These are phyloP conservation scores for Tuta absoluta DNA, from an alignment of 2,888 invertebrate genomes.

Conservation along the genomic window DNA sequence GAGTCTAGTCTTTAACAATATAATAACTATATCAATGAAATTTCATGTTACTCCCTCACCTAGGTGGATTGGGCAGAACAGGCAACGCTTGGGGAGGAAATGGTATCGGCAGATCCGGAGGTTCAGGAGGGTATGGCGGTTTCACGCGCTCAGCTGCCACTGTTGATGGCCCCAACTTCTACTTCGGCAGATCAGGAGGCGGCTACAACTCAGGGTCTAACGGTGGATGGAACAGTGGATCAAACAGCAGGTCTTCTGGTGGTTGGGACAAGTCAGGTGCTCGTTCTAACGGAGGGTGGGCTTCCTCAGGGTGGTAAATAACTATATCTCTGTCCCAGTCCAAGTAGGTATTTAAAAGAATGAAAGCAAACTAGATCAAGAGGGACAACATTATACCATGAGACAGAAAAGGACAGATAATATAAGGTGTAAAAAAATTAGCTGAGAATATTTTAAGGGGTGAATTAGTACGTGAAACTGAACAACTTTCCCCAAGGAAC, in stretches of 20 bases:
- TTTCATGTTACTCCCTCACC: too few species aligned
- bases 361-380: too few species aligned
- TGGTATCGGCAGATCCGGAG: constrained; percentile 23
- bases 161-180: constrained; percentile 9
- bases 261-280: constrained; percentile 18
- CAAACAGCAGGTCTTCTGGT: constrained; percentile 8
- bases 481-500: too few species aligned
- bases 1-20: too few species aligned
- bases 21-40: too few species aligned
- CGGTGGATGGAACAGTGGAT: constrained; percentile 2
- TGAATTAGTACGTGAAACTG: too few species aligned
- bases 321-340: too few species aligned
- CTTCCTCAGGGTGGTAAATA: constrained; percentile 12
- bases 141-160: constrained; percentile 9
- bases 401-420: too few species aligned
- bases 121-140: neutral
- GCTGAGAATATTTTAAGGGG: too few species aligned
- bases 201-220: constrained; percentile 9
- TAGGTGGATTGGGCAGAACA: constrained; percentile 9
- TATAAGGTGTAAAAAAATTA: too few species aligned
- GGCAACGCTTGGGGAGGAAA: neutral
- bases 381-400: too few species aligned
- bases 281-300: constrained; percentile 14
- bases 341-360: neutral
- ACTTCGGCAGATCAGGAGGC: constrained; percentile 8